Evolutionary conservation across 2,888 invertebrate species (phyloP).

Genomic region (Eutolmus rufibarbis): DNA sequence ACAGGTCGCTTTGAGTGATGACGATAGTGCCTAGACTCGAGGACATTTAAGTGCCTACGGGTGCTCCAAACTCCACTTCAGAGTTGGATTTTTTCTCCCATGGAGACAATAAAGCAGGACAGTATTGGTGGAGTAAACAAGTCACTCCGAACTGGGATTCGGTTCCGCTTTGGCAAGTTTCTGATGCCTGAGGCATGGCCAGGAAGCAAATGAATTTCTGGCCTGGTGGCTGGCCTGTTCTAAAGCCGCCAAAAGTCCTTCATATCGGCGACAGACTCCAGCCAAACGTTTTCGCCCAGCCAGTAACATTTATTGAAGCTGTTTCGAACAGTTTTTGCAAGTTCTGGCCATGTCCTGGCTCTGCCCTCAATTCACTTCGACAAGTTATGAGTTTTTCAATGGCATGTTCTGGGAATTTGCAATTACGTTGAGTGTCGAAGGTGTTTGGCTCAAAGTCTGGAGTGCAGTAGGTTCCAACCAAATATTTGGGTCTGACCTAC

Average conservation of each 20-base stretch:
- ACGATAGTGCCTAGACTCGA: not conserved
- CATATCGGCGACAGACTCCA: not conserved
- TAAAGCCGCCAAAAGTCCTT: not conserved
- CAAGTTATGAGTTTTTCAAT: not conserved
- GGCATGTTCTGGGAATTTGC: not conserved
- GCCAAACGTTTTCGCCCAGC: not conserved
- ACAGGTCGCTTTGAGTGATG: not conserved
- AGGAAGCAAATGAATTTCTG: not conserved
- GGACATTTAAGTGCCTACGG: not conserved
- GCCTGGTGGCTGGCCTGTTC: not conserved
- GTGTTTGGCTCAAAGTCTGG: not conserved
- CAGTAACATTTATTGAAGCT: not conserved
- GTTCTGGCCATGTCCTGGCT: not conserved
- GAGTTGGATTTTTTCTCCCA: not conserved
- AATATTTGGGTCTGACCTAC: not conserved
- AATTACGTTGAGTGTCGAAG: not conserved
- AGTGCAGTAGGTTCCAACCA: not conserved
- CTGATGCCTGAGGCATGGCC: not conserved
- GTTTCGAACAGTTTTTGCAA: not conserved
- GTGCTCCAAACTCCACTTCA: not conserved
- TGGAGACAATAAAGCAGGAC: not conserved
- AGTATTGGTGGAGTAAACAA: not conserved
- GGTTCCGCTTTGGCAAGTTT: not conserved
- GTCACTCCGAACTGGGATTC: not conserved
- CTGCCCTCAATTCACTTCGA: not conserved